These are phyloP conservation scores for Oryzias melastigma DNA, from an alignment of 2,113 vertebrate genomes.

Conservation along the genomic window DNA sequence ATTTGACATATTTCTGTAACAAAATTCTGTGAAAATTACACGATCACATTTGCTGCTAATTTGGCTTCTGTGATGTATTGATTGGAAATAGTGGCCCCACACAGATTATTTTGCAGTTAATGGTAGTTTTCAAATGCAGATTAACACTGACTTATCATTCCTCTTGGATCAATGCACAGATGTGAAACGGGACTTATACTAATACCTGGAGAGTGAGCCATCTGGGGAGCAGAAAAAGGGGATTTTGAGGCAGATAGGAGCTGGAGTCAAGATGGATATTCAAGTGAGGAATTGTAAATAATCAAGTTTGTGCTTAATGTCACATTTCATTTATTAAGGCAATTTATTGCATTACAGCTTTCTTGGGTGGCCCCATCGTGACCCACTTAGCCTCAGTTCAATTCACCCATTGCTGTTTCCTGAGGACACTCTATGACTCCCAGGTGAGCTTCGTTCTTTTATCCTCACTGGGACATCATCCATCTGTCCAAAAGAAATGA, in stretches of 20 bases:
- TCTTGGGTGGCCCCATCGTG: background rate
- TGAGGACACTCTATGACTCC: slow-evolving; percentile 32
- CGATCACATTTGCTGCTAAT: background rate
- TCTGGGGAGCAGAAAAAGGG: slow-evolving; percentile 37
- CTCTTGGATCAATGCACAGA: slow-evolving; percentile 55
- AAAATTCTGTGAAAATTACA: background rate
- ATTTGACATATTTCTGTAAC: too few relatives aligned
- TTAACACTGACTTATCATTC: slow-evolving; percentile 62
- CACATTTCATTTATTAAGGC: background rate
- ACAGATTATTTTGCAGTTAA: slow-evolving; percentile 58
- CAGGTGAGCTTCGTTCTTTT: slow-evolving; percentile 51
- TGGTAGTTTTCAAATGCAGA: slow-evolving; percentile 62
- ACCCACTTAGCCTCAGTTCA: slow-evolving; percentile 32
- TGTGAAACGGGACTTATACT: slow-evolving; percentile 62
- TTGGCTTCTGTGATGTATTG: slow-evolving; percentile 42
- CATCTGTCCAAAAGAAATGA: slow-evolving; percentile 55
- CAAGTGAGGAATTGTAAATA: slow-evolving; percentile 6
- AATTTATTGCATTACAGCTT: background rate
- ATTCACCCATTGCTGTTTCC: slow-evolving; percentile 34
- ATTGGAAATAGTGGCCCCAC: slow-evolving; percentile 35
- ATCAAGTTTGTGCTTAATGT: background rate
- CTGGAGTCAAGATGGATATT: slow-evolving; percentile 7
- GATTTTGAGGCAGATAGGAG: slow-evolving; percentile 29
- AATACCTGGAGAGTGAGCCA: slow-evolving; percentile 61
- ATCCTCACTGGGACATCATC: slow-evolving; percentile 50